Base-by-base conservation (phyloP, 1,140 invertebrate species). In the Pseudomyrmex concolor region DNA sequence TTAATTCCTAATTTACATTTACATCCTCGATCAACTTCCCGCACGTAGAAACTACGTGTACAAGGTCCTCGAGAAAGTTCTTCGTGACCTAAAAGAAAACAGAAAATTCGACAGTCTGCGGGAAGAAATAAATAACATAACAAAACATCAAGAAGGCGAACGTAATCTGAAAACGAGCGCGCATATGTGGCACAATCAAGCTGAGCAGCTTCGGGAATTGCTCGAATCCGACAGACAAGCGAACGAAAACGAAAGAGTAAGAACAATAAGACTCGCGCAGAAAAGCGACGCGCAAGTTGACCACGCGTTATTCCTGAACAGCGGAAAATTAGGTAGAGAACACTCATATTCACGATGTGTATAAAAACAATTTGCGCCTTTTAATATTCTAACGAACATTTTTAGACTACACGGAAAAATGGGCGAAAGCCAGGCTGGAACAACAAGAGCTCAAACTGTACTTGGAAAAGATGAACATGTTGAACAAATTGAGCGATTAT, bases 391-490 rank as follows among this genome's bases (percentile, higher is more conserved):
- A 1, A 68, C n/a, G 4, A 1, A 1, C 2, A 4, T 45, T 12
- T n/a, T 55, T 63, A 87, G 87, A 76, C 74, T 86, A 82, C 50
- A 73, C 89, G 13, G 76, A 89, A 55, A 74, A 48, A 43, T 91
- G 89, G 90, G 91, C 91, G 77, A 76, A 85, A 0, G 86, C 87
- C n/a, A 86, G 87, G 77, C n/a, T 91, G 0, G 86, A 90, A 10
- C 85, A 91, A 50, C 85, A 92, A 62, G 85, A 84, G 34, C 84
- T 89, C 3, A 66, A 84, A 22, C 15, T 84, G 12, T 17, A 74
- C 3, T 48, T 78, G 9, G 54, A 85, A 80, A 90, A 90, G 71
- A 81, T 78, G 17, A 45, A 86, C 43, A 64, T 90, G 13, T 4
- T 84, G 0, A 60, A 90, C 25, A 60, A 88, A 45, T 59, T 91